Percentiles rank a stretch among this genome's conserved stretches.
These are phyloP conservation scores for Aromia moschata DNA, from an alignment of 2,888 invertebrate species.

Conservation along the genomic window DNA sequence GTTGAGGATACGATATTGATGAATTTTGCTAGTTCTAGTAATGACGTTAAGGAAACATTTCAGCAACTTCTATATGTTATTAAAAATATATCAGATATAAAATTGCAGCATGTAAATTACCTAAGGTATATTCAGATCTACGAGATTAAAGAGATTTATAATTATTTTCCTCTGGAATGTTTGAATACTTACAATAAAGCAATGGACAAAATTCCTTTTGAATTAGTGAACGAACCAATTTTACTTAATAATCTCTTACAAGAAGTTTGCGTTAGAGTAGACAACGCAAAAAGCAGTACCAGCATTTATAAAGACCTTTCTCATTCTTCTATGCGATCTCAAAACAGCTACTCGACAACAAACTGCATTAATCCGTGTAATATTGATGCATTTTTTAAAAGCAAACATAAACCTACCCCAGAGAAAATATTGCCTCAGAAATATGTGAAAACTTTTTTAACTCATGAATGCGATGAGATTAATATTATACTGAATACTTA, in stretches of 20 bases:
- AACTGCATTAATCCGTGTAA: slow-evolving; percentile 6
- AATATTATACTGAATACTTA: slow-evolving; percentile 42
- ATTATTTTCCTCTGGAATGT: slow-evolving; percentile 34
- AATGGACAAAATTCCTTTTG: slow-evolving; percentile 40
- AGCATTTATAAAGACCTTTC: background rate
- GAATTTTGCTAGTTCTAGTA: slow-evolving; percentile 29
- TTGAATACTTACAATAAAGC: slow-evolving; percentile 42
- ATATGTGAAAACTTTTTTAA: slow-evolving; percentile 19
- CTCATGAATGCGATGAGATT: slow-evolving; percentile 43
- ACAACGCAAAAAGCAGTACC: slow-evolving; percentile 6
- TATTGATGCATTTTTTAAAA: slow-evolving; percentile 6
- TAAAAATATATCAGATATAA: slow-evolving; percentile 45
- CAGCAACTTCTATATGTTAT: slow-evolving; percentile 43
- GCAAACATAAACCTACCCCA: background rate
- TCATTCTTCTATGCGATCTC: background rate
- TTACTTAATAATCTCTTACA: slow-evolving; percentile 44
- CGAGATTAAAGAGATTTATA: slow-evolving; percentile 28
- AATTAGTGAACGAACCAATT: slow-evolving; percentile 40
- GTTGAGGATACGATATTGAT: slow-evolving; percentile 48
- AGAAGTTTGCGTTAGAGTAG: slow-evolving; percentile 39
- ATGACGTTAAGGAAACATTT: slow-evolving; percentile 27
- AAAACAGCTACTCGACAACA: background rate
- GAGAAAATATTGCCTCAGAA: background rate
- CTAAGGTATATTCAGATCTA: slow-evolving; percentile 43
- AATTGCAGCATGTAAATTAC: slow-evolving; percentile 48